Conservation (phyloP, 2,113 vertebrate species). For the Oryzias melastigma region DNA sequence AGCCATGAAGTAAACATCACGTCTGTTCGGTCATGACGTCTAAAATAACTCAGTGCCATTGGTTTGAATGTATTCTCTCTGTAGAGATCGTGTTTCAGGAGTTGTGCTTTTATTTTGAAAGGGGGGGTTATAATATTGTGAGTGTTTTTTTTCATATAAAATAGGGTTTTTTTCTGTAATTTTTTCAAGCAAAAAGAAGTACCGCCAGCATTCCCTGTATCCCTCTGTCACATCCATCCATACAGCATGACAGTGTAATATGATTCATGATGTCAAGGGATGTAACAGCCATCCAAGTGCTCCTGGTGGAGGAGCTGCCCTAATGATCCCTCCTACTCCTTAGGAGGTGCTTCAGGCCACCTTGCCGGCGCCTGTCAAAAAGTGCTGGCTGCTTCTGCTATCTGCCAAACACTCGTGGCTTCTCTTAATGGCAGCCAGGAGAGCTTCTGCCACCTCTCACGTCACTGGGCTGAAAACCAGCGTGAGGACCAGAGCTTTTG, state of each 20-base stretch:
- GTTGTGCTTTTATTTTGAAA: slow-evolving; percentile 20
- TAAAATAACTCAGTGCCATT: slow-evolving; percentile 47
- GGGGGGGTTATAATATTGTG: slow-evolving; percentile 2
- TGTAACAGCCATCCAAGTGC: slow-evolving; percentile 64
- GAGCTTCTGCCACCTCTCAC: slow-evolving; percentile 28
- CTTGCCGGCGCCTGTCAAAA: slow-evolving; percentile 24
- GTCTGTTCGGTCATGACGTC: slow-evolving; percentile 64
- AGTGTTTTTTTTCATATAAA: slow-evolving; percentile 32
- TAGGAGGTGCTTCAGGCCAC: slow-evolving; percentile 36
- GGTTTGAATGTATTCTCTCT: slow-evolving; percentile 64
- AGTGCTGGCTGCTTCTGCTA: slow-evolving; percentile 26
- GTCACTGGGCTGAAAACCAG: slow-evolving; percentile 47
- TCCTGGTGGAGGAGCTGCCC: slow-evolving; percentile 39
- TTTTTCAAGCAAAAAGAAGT: slow-evolving; percentile 38
- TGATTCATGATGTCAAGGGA: slow-evolving; percentile 66
- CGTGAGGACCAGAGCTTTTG: slow-evolving; percentile 31
- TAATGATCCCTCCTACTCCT: slow-evolving; percentile 42
- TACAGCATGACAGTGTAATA: slow-evolving; percentile 21
- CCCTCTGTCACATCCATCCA: slow-evolving; percentile 20
- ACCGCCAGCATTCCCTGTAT: slow-evolving; percentile 18
- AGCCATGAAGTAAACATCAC: slow-evolving; percentile 71
- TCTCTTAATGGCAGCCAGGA: slow-evolving; percentile 37
- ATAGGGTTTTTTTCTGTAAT: slow-evolving; percentile 33
- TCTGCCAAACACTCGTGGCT: slow-evolving; percentile 43
- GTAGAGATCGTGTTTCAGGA: slow-evolving; percentile 44